phyloP scores from a whole-genome alignment of 1,140 invertebrate genomes.

The Ceratoteleas bidentatus region DNA sequence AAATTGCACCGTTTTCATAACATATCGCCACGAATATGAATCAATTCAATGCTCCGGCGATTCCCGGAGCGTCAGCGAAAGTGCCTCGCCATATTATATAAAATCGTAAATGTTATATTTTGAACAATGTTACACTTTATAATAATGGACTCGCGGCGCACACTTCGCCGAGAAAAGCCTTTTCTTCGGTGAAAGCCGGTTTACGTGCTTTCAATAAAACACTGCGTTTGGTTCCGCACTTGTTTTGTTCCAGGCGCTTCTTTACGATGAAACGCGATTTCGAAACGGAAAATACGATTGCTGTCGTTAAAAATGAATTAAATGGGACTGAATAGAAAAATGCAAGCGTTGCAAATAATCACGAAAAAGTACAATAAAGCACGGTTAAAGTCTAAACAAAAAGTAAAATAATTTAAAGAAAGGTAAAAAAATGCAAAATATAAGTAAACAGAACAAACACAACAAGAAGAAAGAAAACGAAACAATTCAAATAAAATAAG shows the following conservation, averaged over 20 bases:
- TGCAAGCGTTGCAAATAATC: too few species aligned
- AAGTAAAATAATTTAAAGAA: too few species aligned
- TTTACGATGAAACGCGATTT: too few species aligned
- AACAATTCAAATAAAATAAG: too few species aligned
- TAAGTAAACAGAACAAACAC: too few species aligned
- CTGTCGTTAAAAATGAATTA: too few species aligned
- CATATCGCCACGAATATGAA: constrained; percentile 39
- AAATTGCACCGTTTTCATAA: constrained; percentile 50
- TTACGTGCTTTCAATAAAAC: constrained; percentile 26
- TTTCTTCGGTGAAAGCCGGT: constrained; percentile 40
- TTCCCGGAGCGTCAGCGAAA: constrained; percentile 57
- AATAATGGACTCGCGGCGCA: constrained; percentile 29
- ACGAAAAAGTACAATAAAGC: too few species aligned
- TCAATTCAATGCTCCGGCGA: constrained; percentile 49
- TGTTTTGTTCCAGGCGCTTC: background rate
- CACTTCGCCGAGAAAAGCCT: constrained; percentile 27
- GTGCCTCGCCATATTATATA: constrained; percentile 44
- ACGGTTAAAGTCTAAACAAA: too few species aligned
- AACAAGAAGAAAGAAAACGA: too few species aligned
- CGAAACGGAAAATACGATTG: too few species aligned
- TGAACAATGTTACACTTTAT: constrained; percentile 50
- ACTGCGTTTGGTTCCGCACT: constrained; percentile 7
- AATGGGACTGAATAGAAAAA: too few species aligned
- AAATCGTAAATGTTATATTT: constrained; percentile 57
- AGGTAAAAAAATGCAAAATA: too few species aligned